A percentile compares a stretch with the other conserved stretches of the same genome.
These are phyloP conservation scores for Platorchestia sp. DNA, from an alignment of 1,140 invertebrate genomes.

Conservation along the genomic window DNA sequence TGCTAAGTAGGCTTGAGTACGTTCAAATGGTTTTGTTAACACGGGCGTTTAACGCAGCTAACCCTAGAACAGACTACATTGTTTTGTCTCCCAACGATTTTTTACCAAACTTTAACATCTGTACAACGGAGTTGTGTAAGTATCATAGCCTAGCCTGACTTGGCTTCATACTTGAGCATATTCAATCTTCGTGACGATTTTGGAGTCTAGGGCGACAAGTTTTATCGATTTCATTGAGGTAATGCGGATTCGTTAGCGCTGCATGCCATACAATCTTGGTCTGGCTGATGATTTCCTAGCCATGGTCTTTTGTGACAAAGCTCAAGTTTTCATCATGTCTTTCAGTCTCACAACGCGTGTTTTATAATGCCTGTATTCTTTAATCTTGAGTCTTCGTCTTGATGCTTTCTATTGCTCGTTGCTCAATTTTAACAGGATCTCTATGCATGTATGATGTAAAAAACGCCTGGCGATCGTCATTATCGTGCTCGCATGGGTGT, in stretches of 20 bases:
- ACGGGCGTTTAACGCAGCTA: too few species aligned
- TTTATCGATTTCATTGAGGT: not conserved
- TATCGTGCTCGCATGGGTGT: not conserved
- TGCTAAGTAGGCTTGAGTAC: too few species aligned
- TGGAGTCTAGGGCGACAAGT: not conserved
- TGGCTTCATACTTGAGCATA: not conserved
- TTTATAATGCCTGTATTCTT: not conserved
- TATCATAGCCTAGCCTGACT: not conserved
- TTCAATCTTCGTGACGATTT: not conserved
- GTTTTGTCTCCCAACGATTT: too few species aligned
- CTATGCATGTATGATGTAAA: not conserved
- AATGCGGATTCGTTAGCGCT: not conserved
- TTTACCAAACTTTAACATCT: too few species aligned
- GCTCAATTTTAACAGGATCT: not conserved
- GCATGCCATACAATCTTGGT: not conserved
- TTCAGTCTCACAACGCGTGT: not conserved
- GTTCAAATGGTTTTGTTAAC: too few species aligned
- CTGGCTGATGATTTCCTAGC: not conserved
- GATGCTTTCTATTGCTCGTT: not conserved
- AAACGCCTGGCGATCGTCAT: not conserved
- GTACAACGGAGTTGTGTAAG: too few species aligned
- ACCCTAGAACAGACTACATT: too few species aligned
- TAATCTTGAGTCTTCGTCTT: not conserved
- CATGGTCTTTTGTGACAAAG: not conserved
- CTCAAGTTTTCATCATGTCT: not conserved